Base-by-base conservation (phyloP, 2,113 vertebrate genomes). In the Takifugu bimaculatus region DNA sequence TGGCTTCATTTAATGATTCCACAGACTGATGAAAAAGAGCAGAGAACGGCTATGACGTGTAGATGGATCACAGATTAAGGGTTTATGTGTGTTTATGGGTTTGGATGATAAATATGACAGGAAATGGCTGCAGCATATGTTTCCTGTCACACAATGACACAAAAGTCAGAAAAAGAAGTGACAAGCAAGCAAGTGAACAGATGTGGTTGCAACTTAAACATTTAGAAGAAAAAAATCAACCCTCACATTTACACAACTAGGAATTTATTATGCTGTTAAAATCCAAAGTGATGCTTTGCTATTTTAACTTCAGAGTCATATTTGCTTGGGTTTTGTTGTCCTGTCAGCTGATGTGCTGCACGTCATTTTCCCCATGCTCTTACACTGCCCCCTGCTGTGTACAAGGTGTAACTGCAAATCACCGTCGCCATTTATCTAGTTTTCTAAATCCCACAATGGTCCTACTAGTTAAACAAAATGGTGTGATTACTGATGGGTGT, bases 91-190 rank as follows among this genome's bases (percentile, higher is more conserved):
- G 54, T 63, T 57, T 63, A 54, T 71, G 58, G 48, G 26, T 66
- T 54, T 67, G 63, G 13, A 39, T 62, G 59, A 63, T 20, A 60
- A 76, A 45, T 13, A 70, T 7, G 55, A 86, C 80, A 88, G 89
- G 89, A 90, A 89, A 88, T 88, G 73, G 78, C 82, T 82, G 65
- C 56, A 71, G 72, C 82, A 84, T 83, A 65, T 82, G 87, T 89
- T 88, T 89, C 88, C 89, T 88, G 76, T 85, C 69, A 60, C 68
- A 57, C 47, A n/a, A 29, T 50, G 57, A 70, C 58, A 74, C 50
- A 78, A 10, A 14, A 6, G n/a, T 14, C 45, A 27, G 4, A 7
- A 59, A 44, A 25, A 9, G 20, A 20, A 20, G 20, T 20, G 20
- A 2, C 49, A 35, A 66, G 63, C 52, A 77, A 27, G 48, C 39